Evolutionary conservation across 1,140 invertebrate species (phyloP).

Genomic region (Euwallacea fornicatus): DNA sequence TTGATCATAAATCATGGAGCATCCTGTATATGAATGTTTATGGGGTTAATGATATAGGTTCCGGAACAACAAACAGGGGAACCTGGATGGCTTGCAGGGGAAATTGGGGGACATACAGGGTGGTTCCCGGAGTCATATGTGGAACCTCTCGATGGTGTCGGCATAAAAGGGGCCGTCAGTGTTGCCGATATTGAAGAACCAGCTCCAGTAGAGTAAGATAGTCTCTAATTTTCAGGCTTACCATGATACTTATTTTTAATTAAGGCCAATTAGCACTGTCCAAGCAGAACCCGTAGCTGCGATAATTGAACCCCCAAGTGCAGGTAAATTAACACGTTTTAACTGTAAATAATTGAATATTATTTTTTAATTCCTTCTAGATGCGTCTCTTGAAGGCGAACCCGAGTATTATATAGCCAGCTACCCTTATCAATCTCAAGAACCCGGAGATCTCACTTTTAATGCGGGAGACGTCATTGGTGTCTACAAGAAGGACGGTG

Average conservation of each 20-base stretch:
- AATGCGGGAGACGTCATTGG: constrained; percentile 87
- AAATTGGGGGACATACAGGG: constrained; percentile 84
- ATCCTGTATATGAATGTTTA: constrained; percentile 8
- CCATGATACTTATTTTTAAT: too few species aligned
- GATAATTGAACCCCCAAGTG: neutral
- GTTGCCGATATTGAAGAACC: neutral
- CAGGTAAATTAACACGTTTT: neutral
- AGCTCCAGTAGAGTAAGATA: neutral
- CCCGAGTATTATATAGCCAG: constrained; percentile 81
- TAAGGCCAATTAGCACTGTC: too few species aligned
- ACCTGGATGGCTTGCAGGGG: constrained; percentile 96
- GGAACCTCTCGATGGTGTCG: constrained; percentile 68
- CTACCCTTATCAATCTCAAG: constrained; percentile 83
- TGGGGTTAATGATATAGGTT: constrained; percentile 58
- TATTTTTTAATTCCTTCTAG: neutral
- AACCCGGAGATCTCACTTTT: constrained; percentile 90
- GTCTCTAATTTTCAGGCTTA: neutral
- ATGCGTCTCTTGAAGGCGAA: constrained; percentile 51
- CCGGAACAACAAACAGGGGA: constrained; percentile 85
- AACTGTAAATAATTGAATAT: neutral
- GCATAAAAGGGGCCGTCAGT: constrained; percentile 35
- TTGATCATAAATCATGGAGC: too few species aligned
- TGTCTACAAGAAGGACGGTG: constrained; percentile 87
- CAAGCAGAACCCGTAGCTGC: too few species aligned
- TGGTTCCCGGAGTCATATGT: constrained; percentile 99